A percentile compares a stretch with the other conserved stretches of the same genome.
phyloP scores from a whole-genome alignment of 2,888 invertebrate genomes.

The Drosophila meridiana region DNA sequence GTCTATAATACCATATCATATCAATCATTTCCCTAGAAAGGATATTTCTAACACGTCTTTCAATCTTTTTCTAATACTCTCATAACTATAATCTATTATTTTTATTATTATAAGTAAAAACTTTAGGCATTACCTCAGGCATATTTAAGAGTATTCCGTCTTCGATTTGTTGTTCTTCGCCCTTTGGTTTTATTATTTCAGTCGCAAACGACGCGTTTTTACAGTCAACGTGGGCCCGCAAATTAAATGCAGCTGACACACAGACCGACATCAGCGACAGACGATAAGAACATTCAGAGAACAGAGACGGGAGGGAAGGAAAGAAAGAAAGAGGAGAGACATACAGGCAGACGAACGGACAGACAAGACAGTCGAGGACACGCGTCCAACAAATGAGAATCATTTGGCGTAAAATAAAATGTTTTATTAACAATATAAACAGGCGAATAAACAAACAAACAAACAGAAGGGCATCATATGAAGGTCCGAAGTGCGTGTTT shows the following conservation, averaged over 20 bases:
- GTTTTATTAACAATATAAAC: constrained; percentile 65
- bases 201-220: constrained; percentile 57
- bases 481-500: constrained; percentile 4
- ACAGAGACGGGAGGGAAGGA: not conserved
- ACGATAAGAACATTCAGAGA: constrained; percentile 3
- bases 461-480: constrained; percentile 13
- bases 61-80: not conserved
- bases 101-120: too few species aligned
- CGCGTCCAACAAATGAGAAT: constrained; percentile 60
- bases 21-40: not conserved
- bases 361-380: constrained; percentile 18
- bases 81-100: not conserved
- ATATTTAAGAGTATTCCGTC: not conserved
- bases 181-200: constrained; percentile 57
- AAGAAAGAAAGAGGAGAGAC: too few species aligned
- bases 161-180: not conserved
- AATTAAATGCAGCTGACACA: constrained; percentile 70
- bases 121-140: too few species aligned
- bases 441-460: not conserved
- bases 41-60: not conserved
- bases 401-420: constrained; percentile 75
- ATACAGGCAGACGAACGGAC: not conserved
- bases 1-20: too few species aligned
- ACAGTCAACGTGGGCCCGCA: constrained; percentile 68
- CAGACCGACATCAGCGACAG: constrained; percentile 21